Conservation (phyloP, 2,113 vertebrate genomes). For the Sceloporus undulatus region DNA sequence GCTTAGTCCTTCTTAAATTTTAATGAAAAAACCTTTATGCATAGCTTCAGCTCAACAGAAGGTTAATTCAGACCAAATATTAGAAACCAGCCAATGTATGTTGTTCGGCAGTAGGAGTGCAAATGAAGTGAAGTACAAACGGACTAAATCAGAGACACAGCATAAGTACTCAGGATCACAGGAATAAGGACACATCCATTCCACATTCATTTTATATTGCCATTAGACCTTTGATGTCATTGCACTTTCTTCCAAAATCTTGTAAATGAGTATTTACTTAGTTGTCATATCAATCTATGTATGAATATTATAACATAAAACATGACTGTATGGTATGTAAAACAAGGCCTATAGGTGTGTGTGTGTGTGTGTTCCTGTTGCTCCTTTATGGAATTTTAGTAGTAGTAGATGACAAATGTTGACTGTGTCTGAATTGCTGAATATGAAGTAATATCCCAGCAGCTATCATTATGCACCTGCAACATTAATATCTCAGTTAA, state of each 20-base stretch:
- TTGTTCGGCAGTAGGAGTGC: neutral
- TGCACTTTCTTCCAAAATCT: neutral
- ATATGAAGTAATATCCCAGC: neutral
- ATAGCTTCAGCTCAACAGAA: neutral
- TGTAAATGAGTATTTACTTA: conserved; percentile 6
- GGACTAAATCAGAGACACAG: neutral
- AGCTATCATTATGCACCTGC: conserved; percentile 5
- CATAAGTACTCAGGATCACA: too few species aligned
- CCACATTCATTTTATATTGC: neutral
- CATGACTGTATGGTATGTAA: neutral
- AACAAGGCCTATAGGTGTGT: neutral
- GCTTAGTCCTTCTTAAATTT: neutral
- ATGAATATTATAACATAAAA: neutral
- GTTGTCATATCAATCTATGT: neutral
- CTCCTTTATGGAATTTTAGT: neutral
- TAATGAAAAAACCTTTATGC: conserved; percentile 8
- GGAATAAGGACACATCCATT: neutral
- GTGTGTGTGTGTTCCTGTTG: neutral
- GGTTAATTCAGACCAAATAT: rapidly evolving
- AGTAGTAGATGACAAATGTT: conserved; percentile 27
- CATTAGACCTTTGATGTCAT: neutral
- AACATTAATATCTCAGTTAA: neutral
- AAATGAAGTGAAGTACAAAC: neutral
- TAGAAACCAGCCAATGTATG: neutral
- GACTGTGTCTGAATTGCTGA: neutral